Conservation (phyloP, 1,140 invertebrate genomes). For the Drosophila auraria region DNA sequence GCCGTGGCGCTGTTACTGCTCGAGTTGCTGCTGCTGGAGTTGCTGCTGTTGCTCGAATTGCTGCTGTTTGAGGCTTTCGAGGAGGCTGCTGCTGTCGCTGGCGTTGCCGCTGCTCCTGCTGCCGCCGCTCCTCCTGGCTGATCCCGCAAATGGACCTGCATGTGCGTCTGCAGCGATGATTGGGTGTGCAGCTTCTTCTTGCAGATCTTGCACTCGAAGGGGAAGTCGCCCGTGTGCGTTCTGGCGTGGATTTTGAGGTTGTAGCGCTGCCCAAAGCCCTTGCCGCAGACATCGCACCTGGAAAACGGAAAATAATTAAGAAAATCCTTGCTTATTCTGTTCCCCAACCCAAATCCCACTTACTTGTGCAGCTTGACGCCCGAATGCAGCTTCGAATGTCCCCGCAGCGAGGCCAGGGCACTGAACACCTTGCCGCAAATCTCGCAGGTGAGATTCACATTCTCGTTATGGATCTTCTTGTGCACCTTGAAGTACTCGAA, state of each 20-base stretch:
- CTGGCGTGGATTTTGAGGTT: constrained; percentile 87
- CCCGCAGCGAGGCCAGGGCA: constrained; percentile 77
- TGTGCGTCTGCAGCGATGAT: constrained; percentile 81
- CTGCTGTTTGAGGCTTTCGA: constrained; percentile 28
- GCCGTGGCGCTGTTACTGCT: constrained; percentile 27
- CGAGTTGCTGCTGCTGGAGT: constrained; percentile 25
- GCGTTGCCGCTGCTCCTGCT: neutral
- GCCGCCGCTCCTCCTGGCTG: constrained; percentile 48
- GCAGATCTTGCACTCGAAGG: constrained; percentile 89
- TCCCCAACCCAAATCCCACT: constrained; percentile 9
- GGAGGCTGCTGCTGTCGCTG: constrained; percentile 11
- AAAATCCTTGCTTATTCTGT: neutral
- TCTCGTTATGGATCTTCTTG: constrained; percentile 84
- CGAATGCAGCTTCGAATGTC: constrained; percentile 81
- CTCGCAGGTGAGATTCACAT: constrained; percentile 83
- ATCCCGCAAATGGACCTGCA: constrained; percentile 84
- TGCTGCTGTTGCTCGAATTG: constrained; percentile 32
- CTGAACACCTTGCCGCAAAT: constrained; percentile 85
- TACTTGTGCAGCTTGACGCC: constrained; percentile 84
- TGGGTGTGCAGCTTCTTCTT: constrained; percentile 84
- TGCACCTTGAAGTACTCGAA: constrained; percentile 84
- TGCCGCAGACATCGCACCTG: constrained; percentile 86
- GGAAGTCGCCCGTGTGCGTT: constrained; percentile 90
- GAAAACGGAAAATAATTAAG: neutral
- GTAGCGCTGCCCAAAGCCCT: constrained; percentile 86